A percentile compares a stretch with the other conserved stretches of the same genome.
Evolutionary conservation across 2,888 invertebrate species (phyloP).

Genomic region (Steinernema carpocapsae): DNA sequence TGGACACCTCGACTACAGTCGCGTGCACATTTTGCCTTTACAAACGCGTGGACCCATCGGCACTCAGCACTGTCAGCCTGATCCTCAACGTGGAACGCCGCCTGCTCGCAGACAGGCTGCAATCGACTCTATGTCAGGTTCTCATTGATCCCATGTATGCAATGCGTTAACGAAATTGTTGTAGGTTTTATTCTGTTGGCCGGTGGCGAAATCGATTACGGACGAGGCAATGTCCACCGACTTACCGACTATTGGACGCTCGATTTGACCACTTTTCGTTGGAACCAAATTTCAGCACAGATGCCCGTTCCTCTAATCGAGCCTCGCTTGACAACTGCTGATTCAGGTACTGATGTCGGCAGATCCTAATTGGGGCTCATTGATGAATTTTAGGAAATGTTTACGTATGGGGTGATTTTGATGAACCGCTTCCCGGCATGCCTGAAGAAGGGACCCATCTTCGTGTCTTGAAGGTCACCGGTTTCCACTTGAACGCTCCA

Average conservation of each 20-base stretch:
- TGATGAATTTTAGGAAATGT: constrained; percentile 55
- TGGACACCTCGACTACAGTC: constrained; percentile 63
- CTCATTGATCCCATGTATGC: neutral
- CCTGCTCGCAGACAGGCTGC: constrained; percentile 64
- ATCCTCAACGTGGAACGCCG: constrained; percentile 62
- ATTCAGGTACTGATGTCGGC: constrained; percentile 50
- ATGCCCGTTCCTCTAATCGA: constrained; percentile 68
- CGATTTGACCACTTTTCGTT: constrained; percentile 62
- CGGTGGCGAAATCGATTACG: constrained; percentile 66
- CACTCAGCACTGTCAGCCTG: constrained; percentile 60
- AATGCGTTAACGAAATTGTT: constrained; percentile 26
- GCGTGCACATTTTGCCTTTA: constrained; percentile 61
- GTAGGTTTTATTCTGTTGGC: constrained; percentile 64
- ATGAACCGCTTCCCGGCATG: constrained; percentile 68
- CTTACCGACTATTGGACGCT: constrained; percentile 66
- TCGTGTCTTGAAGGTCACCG: constrained; percentile 58
- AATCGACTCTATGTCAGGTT: constrained; percentile 60
- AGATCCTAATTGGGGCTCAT: neutral
- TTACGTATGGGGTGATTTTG: constrained; percentile 68
- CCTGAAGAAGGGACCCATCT: constrained; percentile 63
- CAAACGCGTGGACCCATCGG: constrained; percentile 54
- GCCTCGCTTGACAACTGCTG: constrained; percentile 63
- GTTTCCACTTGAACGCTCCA: constrained; percentile 44
- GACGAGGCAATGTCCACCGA: constrained; percentile 57
- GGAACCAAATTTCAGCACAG: constrained; percentile 64